Evolutionary conservation across 2,888 invertebrate species (phyloP).

Genomic region (Notodonta ziczac): DNA sequence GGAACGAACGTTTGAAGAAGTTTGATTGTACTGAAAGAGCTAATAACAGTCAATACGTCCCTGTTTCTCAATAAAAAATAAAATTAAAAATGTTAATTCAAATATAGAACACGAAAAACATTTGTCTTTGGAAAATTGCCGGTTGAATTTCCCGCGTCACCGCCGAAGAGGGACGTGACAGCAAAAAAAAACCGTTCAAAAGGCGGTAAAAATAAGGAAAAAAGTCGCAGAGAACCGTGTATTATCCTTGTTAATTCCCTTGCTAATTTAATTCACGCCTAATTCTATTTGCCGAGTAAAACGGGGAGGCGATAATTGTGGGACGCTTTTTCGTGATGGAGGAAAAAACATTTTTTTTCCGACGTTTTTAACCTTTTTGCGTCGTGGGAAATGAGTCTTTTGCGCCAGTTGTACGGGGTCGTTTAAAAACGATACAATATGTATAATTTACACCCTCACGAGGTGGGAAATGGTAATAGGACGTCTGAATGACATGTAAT

Average conservation of each 20-base stretch:
- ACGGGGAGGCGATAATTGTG: constrained; percentile 82
- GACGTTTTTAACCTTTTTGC: constrained; percentile 55
- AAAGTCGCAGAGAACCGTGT: constrained; percentile 64
- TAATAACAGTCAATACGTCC: constrained; percentile 28
- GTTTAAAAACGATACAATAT: constrained; percentile 32
- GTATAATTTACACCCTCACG: constrained; percentile 13
- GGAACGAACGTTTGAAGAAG: constrained; percentile 52
- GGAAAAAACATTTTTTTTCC: constrained; percentile 59
- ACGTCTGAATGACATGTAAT: neutral
- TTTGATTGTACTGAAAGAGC: constrained; percentile 57
- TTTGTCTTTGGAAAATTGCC: constrained; percentile 50
- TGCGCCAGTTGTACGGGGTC: constrained; percentile 31
- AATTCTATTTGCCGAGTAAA: constrained; percentile 82
- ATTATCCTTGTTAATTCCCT: constrained; percentile 83
- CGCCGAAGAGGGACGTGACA: constrained; percentile 40
- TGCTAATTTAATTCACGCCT: constrained; percentile 83
- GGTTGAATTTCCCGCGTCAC: constrained; percentile 37
- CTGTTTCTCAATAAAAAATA: neutral
- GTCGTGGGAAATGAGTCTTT: constrained; percentile 62
- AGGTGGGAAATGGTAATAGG: neutral
- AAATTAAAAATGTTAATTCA: neutral
- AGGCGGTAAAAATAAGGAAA: constrained; percentile 72
- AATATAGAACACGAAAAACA: constrained; percentile 27
- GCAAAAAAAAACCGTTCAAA: constrained; percentile 62
- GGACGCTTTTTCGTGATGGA: constrained; percentile 70